Percentiles rank a stretch among this genome's conserved stretches.
Conservation (phyloP, 2,888 invertebrate genomes). For the Tachina fera region DNA sequence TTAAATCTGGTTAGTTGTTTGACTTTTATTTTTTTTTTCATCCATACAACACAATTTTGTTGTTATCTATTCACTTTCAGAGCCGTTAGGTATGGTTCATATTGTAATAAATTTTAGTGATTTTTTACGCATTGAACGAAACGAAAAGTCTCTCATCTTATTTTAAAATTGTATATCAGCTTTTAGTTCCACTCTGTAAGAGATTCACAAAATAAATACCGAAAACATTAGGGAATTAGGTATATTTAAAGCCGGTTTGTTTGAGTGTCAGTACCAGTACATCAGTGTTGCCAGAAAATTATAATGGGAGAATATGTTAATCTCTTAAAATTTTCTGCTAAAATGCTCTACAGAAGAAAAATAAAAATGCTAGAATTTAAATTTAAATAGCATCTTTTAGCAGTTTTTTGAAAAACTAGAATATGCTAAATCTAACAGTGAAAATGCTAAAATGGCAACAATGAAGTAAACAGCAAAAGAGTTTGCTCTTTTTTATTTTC, state of each 20-base stretch:
- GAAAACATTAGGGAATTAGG: constrained; percentile 74
- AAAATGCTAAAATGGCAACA: too few species aligned
- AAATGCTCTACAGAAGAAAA: not conserved
- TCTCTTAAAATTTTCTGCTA: too few species aligned
- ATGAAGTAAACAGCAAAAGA: not conserved
- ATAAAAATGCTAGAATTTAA: not conserved
- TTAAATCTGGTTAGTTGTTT: constrained; percentile 29
- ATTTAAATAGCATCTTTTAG: too few species aligned
- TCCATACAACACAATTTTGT: not conserved
- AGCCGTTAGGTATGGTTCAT: constrained; percentile 35
- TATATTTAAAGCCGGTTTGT: constrained; percentile 82
- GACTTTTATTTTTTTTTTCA: not conserved
- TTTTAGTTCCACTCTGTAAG: constrained; percentile 76
- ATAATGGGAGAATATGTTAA: not conserved
- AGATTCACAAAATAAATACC: constrained; percentile 80
- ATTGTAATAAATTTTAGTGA: constrained; percentile 8
- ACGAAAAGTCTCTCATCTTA: constrained; percentile 25
- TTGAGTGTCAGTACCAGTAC: constrained; percentile 41
- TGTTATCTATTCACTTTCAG: constrained; percentile 19
- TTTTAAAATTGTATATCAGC: constrained; percentile 22
- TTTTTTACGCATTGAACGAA: constrained; percentile 49
- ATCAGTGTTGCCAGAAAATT: too few species aligned
- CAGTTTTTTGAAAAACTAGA: too few species aligned
- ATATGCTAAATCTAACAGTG: too few species aligned
- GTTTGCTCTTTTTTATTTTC: not conserved